Base-by-base conservation (phyloP, 2,797 vertebrate species). In the Smutsia gigantea region DNA sequence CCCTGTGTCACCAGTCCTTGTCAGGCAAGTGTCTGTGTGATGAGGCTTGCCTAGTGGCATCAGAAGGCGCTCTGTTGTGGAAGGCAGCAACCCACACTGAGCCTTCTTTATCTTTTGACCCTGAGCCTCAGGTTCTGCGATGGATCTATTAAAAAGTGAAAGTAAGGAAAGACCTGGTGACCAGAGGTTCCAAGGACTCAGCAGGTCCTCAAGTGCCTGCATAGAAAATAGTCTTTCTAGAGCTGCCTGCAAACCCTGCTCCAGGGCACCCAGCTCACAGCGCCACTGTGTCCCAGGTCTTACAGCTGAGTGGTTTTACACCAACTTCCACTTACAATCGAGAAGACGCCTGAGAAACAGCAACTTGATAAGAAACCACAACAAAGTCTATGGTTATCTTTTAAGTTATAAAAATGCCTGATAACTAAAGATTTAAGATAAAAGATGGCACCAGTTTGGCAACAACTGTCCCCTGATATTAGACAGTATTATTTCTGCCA, bases 341-440 rank as follows among this genome's bases (percentile, higher is more conserved):
- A 79, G 64, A 51, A 85, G 63, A 82, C 13, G 14, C 51, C 75
- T 55, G 42, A 79, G 23, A 95, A 87, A 61, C 39, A 72, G 25
- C 37, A 72, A 59, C 66, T 31, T 90, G 87, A 57, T 77, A 84
- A 95, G 66, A 90, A 77, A 61, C 21, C 87, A 78, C 55, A 79
- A 39, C 46, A 66, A 64, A 69, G 57, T 25, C 37, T 7, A 14
- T 77, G 71, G 46, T 68, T 90, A 71, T 77, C 39, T 71, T 75
- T 75, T 53, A 59, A 66, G 46, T 57, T 77, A 69, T 46, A 51
- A 95, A 87, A 87, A 53, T 74, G 85, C n/a, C 63, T 74, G 75
- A 59, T 64, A 71, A 82, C 61, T 53, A 64, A 81, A 34, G 5
- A 71, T 39, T 74, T 86, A 75, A 93, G 79, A 34, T 37, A 15